These are phyloP conservation scores for Syngnathoides biaculeatus DNA, from an alignment of 2,113 vertebrate species.

Conservation along the genomic window DNA sequence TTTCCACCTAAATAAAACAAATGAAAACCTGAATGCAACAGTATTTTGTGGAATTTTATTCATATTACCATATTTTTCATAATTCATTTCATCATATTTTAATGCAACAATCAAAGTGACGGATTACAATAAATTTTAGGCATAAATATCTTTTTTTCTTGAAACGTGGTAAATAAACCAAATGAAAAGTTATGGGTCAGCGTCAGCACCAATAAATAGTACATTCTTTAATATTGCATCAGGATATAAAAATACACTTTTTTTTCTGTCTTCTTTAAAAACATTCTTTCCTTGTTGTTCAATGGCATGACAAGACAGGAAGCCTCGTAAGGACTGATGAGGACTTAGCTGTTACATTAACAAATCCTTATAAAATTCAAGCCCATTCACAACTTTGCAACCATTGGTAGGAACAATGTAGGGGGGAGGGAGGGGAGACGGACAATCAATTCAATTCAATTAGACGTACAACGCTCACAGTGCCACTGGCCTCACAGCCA, in stretches of 20 bases:
- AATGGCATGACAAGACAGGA: constrained; percentile 74
- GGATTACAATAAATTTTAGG: constrained; percentile 66
- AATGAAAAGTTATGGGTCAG: constrained; percentile 76
- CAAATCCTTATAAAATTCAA: constrained; percentile 20
- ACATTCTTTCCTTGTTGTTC: constrained; percentile 77
- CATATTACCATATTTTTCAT: constrained; percentile 45
- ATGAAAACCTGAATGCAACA: constrained; percentile 32
- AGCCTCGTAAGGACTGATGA: constrained; percentile 47
- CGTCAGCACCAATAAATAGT: constrained; percentile 78
- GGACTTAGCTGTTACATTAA: constrained; percentile 28
- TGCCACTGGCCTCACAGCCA: constrained; percentile 40
- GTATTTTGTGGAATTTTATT: constrained; percentile 60
- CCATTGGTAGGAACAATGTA: constrained; percentile 72
- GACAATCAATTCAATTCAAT: too few species aligned
- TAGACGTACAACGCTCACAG: constrained; percentile 39
- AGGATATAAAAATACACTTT: constrained; percentile 81
- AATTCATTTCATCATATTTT: constrained; percentile 50
- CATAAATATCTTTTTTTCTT: constrained; percentile 75
- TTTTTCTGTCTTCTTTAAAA: constrained; percentile 60
- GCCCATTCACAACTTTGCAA: constrained; percentile 67
- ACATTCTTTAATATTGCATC: constrained; percentile 81
- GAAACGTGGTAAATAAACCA: constrained; percentile 69
- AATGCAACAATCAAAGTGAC: constrained; percentile 71
- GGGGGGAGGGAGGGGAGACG: too few species aligned
- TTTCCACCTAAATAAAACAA: too few species aligned